phyloP scores from a whole-genome alignment of 1,140 invertebrate species.

The Lepidostoma basale region DNA sequence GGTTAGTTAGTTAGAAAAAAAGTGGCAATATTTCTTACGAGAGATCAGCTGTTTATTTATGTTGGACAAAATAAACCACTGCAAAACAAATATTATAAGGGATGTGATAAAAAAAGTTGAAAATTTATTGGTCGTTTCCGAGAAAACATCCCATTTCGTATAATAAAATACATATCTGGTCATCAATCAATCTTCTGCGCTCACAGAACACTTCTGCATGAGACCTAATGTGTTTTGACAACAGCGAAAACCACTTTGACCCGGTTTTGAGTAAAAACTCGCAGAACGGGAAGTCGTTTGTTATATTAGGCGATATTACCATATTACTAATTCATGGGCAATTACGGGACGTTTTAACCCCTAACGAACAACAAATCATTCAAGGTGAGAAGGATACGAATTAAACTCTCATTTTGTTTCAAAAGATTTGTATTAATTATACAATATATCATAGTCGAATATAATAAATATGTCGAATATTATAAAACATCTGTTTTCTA shows the following conservation, averaged over 20 bases:
- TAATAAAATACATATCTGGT: not conserved
- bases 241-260: constrained; percentile 3
- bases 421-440: too few relatives aligned
- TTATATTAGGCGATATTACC: not conserved
- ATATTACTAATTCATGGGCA: not conserved
- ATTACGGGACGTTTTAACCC: too few relatives aligned
- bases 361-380: too few relatives aligned
- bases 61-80: too few relatives aligned
- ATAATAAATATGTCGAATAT: not conserved
- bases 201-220: not conserved
- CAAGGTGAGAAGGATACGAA: too few relatives aligned
- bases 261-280: not conserved
- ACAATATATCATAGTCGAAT: too few relatives aligned
- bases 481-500: not conserved
- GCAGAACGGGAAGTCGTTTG: constrained; percentile 21
- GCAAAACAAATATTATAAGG: not conserved
- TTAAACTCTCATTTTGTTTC: too few relatives aligned
- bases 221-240: constrained; percentile 32
- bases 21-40: too few relatives aligned
- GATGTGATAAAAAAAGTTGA: too few relatives aligned
- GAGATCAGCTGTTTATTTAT: not conserved
- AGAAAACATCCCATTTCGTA: not conserved
- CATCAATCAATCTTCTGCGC: constrained; percentile 17
- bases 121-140: not conserved
- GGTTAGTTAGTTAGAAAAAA: too few relatives aligned